Evolutionary conservation across 1,140 invertebrate species (phyloP).

Genomic region (Tribolium castaneum): DNA sequence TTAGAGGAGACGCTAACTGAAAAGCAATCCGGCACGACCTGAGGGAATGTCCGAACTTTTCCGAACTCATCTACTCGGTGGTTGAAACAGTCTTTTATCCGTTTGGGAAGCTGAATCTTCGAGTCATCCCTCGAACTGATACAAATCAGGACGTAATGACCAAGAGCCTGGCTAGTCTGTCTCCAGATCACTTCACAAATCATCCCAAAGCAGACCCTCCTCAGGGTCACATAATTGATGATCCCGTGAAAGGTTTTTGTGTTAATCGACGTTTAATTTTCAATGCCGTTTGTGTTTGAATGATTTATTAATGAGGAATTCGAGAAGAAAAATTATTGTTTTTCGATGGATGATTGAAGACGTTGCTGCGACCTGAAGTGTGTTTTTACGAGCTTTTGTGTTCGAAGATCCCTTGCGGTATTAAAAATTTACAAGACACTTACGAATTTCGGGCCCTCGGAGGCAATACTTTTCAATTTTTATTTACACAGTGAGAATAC

Average conservation of each 20-base stretch:
- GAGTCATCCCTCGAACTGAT: slow-evolving; percentile 4
- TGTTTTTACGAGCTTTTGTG: slow-evolving; percentile 14
- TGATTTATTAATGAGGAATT: slow-evolving; percentile 14
- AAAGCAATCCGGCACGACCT: slow-evolving; percentile 36
- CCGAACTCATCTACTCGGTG: slow-evolving; percentile 1
- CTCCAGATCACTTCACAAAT: slow-evolving; percentile 6
- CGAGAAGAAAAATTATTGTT: not conserved
- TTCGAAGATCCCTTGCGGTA: not conserved
- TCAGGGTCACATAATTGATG: slow-evolving; percentile 9
- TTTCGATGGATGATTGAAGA: not conserved
- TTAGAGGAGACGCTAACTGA: slow-evolving; percentile 33
- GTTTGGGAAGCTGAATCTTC: not conserved
- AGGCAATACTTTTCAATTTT: slow-evolving; percentile 17
- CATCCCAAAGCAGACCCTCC: not conserved
- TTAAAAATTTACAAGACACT: slow-evolving; percentile 29
- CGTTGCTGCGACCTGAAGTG: not conserved
- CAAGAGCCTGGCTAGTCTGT: not conserved
- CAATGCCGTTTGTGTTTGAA: slow-evolving; percentile 5
- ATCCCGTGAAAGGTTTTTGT: not conserved
- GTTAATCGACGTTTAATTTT: slow-evolving; percentile 30
- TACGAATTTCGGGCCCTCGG: not conserved
- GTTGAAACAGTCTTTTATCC: not conserved
- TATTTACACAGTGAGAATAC: not conserved
- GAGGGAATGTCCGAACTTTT: slow-evolving; percentile 36
- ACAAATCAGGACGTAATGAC: slow-evolving; percentile 22